Percentiles rank a stretch among this genome's conserved stretches.
These are phyloP conservation scores for Macrosiphum euphorbiae DNA, from an alignment of 2,888 invertebrate species.

Conservation along the genomic window DNA sequence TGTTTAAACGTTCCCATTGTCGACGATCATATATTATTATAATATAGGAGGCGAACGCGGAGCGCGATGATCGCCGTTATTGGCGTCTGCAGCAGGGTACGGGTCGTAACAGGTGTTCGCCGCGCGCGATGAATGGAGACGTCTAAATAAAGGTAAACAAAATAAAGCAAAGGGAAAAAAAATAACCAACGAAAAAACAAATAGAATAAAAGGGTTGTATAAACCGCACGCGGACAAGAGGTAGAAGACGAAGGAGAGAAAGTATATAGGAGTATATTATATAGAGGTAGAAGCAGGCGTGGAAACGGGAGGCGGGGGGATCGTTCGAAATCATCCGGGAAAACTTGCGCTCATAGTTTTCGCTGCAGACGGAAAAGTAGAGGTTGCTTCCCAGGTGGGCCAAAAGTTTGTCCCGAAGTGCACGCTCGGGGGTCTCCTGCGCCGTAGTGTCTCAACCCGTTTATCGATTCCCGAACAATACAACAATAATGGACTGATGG, in stretches of 20 bases:
- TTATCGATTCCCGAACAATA: constrained; percentile 52
- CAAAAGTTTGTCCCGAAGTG: constrained; percentile 34
- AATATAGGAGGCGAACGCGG: background rate
- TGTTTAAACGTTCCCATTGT: constrained; percentile 42
- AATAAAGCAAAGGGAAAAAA: background rate
- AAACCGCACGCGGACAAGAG: background rate
- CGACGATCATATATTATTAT: background rate
- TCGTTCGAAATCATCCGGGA: background rate
- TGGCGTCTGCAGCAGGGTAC: constrained; percentile 39
- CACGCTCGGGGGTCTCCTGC: constrained; percentile 16
- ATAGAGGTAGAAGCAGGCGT: background rate
- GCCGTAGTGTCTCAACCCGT: background rate
- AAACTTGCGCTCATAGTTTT: constrained; percentile 25
- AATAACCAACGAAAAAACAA: background rate
- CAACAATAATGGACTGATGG: constrained; percentile 40
- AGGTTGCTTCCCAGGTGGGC: constrained; percentile 22
- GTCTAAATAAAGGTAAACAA: constrained; percentile 54
- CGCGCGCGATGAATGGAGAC: constrained; percentile 26
- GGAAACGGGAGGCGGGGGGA: background rate
- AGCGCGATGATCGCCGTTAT: background rate
- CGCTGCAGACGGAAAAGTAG: background rate
- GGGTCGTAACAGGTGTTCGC: constrained; percentile 44
- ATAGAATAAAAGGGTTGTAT: constrained; percentile 42
- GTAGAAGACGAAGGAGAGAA: too few species aligned
- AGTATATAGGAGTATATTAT: too few species aligned